phyloP scores from a whole-genome alignment of 2,113 vertebrate species.

The Oreochromis niloticus region DNA sequence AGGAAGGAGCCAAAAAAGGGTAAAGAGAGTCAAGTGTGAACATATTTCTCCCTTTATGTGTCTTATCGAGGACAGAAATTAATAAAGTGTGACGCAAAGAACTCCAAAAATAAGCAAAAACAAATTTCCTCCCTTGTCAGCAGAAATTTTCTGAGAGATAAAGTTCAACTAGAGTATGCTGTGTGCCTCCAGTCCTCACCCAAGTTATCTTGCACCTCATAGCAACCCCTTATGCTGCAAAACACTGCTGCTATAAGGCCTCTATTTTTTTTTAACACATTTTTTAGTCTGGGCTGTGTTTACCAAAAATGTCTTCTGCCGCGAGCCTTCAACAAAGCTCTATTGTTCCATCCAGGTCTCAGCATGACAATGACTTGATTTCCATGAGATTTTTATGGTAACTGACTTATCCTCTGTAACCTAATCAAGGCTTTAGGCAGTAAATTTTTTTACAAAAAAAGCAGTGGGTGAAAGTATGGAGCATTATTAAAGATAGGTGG shows the following conservation, averaged over 20 bases:
- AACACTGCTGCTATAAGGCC: background rate
- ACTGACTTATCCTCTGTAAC: constrained; percentile 36
- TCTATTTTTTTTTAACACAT: background rate
- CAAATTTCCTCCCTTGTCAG: constrained; percentile 5
- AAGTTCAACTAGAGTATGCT: constrained; percentile 22
- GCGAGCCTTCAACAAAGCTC: background rate
- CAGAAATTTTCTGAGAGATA: background rate
- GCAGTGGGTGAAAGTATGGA: background rate
- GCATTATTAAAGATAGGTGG: background rate
- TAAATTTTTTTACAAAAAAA: background rate
- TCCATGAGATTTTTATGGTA: constrained; percentile 21
- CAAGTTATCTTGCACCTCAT: background rate
- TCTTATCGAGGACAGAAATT: constrained; percentile 8
- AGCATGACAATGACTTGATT: constrained; percentile 9
- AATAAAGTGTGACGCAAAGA: background rate
- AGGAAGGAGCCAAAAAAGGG: background rate
- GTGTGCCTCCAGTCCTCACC: background rate
- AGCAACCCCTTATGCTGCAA: background rate
- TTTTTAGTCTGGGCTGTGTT: background rate
- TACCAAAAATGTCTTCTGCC: background rate
- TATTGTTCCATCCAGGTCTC: constrained; percentile 21
- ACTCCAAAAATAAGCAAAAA: constrained; percentile 4
- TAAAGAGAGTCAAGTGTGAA: background rate
- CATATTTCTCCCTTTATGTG: constrained; percentile 8
- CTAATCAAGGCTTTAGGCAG: constrained; percentile 31